Evolutionary conservation across 2,113 vertebrate species (phyloP), one percentile per base, ranked within the genome.

Genomic region (Cyprinodon brontotheroides): DNA sequence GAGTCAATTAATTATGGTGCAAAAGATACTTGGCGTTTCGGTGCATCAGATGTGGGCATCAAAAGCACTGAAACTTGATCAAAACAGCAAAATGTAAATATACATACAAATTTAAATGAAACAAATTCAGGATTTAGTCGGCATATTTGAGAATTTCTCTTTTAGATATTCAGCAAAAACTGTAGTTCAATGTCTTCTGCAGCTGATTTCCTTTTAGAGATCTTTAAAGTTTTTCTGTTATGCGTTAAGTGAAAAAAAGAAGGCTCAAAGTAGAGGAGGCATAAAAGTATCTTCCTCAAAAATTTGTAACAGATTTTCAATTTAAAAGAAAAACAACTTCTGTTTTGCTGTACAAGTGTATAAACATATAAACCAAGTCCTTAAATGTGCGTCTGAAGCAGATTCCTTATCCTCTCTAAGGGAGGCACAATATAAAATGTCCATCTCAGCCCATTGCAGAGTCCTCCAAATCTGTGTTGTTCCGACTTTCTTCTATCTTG

Each of bases 401-500:
- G 39, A 13, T 40, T 17, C 74, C 15, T 15, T 12, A 79, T n/a
- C 8, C 40, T 77, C 36, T 22, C 47, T 50, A 1, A 6, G 3
- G 1, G 11, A 48, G 17, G 22, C 39, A 62, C 40, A 48, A 14
- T 57, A 68, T 17, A 65, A 17, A 38, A 57, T 53, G 47, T n/a
- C 13, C 36, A 37, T 65, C 29, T 85, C 72, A 85, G 29, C 20
- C 59, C 36, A 70, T 45, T 47, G 60, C 39, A 9, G 72, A 72
- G 36, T 78, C 73, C 11, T 71, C 66, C 62, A 77, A 64, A 72
- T 79, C 53, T 61, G 43, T 59, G 11, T 17, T 57, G 12, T 75
- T 59, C 40, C 17, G 53, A 75, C 78, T 70, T 78, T 89, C 83
- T 79, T 15, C 79, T 73, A 77, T 82, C 80, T 73, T 70, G 60